These are phyloP conservation scores for Microlaimidae sp. DNA, from an alignment of 2,888 invertebrate species.

Conservation along the genomic window DNA sequence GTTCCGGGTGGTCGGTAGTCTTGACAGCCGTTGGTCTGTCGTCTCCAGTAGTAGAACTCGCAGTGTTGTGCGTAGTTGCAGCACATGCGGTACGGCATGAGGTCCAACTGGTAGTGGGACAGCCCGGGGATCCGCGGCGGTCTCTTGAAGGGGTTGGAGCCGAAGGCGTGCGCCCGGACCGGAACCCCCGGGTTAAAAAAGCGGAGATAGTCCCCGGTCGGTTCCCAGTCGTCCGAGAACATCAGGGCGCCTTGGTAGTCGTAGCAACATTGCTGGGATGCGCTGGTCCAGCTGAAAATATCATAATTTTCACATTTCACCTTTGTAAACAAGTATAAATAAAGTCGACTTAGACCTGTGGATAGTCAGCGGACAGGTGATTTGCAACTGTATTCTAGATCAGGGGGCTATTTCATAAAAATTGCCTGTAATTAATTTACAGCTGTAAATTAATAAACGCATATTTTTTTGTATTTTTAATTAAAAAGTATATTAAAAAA, in stretches of 20 bases:
- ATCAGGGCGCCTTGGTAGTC: conserved; percentile 72
- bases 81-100: conserved; percentile 77
- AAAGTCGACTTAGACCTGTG: too few relatives aligned
- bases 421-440: too few relatives aligned
- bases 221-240: conserved; percentile 80
- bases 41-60: conserved; percentile 71
- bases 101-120: conserved; percentile 87
- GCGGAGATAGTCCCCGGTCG: conserved; percentile 19
- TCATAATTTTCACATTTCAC: too few relatives aligned
- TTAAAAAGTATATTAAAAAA: too few relatives aligned
- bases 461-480: too few relatives aligned
- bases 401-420: too few relatives aligned
- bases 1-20: conserved; percentile 81
- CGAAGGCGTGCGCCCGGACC: conserved; percentile 44
- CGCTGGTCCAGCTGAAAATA: conserved; percentile 26
- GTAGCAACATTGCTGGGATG: conserved; percentile 86
- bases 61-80: conserved; percentile 84
- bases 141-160: conserved; percentile 20
- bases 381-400: too few relatives aligned
- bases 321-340: too few relatives aligned
- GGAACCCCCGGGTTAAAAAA: conserved; percentile 71
- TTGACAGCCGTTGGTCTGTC: conserved; percentile 84
- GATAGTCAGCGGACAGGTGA: too few relatives aligned
- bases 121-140: conserved; percentile 54
- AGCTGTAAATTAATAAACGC: too few relatives aligned